Evolutionary conservation across 2,888 invertebrate species (phyloP), one percentile per base, ranked within the genome.

Genomic region (Andrena chrysosceles): DNA sequence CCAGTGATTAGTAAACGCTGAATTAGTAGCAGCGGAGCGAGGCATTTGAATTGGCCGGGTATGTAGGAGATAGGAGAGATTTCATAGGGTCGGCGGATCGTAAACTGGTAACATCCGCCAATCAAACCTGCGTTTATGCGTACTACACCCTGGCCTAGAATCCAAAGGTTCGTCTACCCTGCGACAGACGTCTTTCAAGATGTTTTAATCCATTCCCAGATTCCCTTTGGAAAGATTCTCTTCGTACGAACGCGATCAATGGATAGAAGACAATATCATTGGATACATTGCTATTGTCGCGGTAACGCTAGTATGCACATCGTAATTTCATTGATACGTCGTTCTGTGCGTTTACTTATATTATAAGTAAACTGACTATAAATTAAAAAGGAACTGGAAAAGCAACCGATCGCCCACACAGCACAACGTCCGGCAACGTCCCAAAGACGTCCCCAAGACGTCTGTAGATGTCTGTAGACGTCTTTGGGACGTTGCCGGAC

Each of bases 31-130:
- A 52, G 23, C 48, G 68, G 62, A 71, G 81, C 54, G 67, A 75
- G 70, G 35, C 67, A 72, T 81, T 85, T 79, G 63, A 77, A 75
- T 81, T 71, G 56, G 33, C 10, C 59, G 74, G 7, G 64, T 54
- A 60, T 71, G 64, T 75, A 75, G 75, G 64, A 60, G 80, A 84
- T 56, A 83, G 63, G 67, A 84, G 83, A 85, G 68, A 87, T 83
- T 79, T 74, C 29, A 16, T 82, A 77, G 85, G 83, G 88, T 83
- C 81, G 75, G 73, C 82, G 73, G 78, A 80, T 86, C 76, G 71
- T 79, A 87, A 87, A 92, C 89, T 88, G 88, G 84, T 89, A 88
- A 87, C 89, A 92, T 92, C 92, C 93, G 92, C 86, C 85, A 86
- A 91, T 92, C 89, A 91, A 90, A 89, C 86, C 82, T 79, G 83